These are phyloP conservation scores for Ariolimax columbianus DNA, from an alignment of 2,888 invertebrate species.

Conservation along the genomic window DNA sequence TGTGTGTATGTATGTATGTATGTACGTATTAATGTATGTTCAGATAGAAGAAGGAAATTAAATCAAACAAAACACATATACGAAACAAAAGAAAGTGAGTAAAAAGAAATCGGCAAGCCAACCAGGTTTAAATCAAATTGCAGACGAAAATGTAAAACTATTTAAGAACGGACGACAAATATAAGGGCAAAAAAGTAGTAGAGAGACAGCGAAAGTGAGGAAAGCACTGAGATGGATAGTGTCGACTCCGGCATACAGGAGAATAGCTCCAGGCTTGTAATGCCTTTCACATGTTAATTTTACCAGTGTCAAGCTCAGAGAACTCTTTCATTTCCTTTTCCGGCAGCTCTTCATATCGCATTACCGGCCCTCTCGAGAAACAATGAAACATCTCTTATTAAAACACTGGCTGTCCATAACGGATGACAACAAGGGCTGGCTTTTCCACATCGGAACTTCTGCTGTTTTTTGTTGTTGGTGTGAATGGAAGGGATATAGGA, in stretches of 20 bases:
- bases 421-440: background rate
- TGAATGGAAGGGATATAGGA: background rate
- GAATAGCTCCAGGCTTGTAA: background rate
- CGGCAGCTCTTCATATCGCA: conserved; percentile 26
- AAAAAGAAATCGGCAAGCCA: too few relatives aligned
- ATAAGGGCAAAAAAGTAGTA: background rate
- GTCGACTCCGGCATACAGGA: conserved; percentile 20
- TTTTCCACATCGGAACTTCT: conserved; percentile 5
- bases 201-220: background rate
- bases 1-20: too few relatives aligned
- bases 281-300: conserved; percentile 28
- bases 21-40: too few relatives aligned
- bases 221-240: background rate
- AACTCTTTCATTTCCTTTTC: conserved; percentile 21
- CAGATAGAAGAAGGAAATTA: too few relatives aligned
- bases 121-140: background rate
- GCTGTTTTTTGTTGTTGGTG: background rate
- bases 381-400: conserved; percentile 19
- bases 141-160: background rate
- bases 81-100: too few relatives aligned
- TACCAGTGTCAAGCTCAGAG: conserved; percentile 24
- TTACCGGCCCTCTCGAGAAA: conserved; percentile 15
- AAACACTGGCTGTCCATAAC: conserved; percentile 25
- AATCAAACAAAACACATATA: too few relatives aligned
- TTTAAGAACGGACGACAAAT: background rate